A percentile compares a stretch with the other conserved stretches of the same genome.
Conservation (phyloP, 2,113 vertebrate genomes). For the Phaetusa simplex region DNA sequence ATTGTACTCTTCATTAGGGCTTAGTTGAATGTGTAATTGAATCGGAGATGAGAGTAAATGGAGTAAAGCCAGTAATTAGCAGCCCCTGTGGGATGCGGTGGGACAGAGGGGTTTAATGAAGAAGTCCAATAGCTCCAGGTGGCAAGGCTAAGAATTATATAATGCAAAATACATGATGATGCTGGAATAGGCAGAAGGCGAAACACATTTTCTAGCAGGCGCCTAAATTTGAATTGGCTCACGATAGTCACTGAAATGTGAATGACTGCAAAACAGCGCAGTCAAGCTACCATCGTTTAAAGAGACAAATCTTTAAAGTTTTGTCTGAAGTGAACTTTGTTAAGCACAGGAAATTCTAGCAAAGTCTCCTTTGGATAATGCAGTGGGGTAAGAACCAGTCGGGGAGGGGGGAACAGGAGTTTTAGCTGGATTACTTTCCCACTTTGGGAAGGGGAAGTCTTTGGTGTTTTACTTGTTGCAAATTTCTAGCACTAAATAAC, state of each 20-base stretch:
- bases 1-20: slow-evolving; percentile 70
- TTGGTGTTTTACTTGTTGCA: slow-evolving; percentile 53
- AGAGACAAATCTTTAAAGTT: not conserved
- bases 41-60: slow-evolving; percentile 80
- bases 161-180: slow-evolving; percentile 62
- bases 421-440: slow-evolving; percentile 32
- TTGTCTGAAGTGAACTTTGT: not conserved
- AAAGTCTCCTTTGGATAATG: not conserved
- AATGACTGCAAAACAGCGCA: slow-evolving; percentile 5
- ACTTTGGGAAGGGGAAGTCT: slow-evolving; percentile 12
- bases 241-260: not conserved
- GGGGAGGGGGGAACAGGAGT: not conserved
- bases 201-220: slow-evolving; percentile 65
- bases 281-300: not conserved
- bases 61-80: slow-evolving; percentile 84
- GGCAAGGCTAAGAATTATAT: slow-evolving; percentile 67
- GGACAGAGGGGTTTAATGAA: slow-evolving; percentile 76
- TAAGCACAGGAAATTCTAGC: not conserved
- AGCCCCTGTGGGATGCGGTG: slow-evolving; percentile 76
- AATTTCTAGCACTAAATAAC: slow-evolving; percentile 51
- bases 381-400: not conserved
- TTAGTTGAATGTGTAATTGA: slow-evolving; percentile 73
- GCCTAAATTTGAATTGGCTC: slow-evolving; percentile 41
- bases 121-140: slow-evolving; percentile 75
- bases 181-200: slow-evolving; percentile 63